A percentile compares a stretch with the other conserved stretches of the same genome.
Conservation (phyloP, 2,888 invertebrate species). For the Anthrax anthrax region DNA sequence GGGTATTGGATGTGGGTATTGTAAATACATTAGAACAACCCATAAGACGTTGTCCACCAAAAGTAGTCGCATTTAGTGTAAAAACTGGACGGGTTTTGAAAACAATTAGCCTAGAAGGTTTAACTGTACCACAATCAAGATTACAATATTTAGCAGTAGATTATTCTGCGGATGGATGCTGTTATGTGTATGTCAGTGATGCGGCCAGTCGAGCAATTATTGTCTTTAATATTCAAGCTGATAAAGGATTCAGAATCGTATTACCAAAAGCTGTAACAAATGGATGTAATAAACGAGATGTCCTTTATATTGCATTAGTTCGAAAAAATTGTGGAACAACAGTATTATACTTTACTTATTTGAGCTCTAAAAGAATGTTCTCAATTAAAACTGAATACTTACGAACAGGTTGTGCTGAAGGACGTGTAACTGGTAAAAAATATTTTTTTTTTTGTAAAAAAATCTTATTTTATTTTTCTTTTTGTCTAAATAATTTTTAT, state of each 20-base stretch:
- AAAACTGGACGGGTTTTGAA: conserved; percentile 46
- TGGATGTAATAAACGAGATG: conserved; percentile 42
- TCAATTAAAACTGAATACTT: conserved; percentile 49
- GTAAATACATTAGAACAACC: conserved; percentile 52
- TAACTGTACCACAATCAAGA: conserved; percentile 43
- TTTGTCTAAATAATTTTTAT: no score
- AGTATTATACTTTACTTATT: conserved; percentile 46
- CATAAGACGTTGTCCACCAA: conserved; percentile 50
- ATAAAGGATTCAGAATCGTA: conserved; percentile 48
- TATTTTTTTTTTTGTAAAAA: no score
- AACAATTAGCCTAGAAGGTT: conserved; percentile 43
- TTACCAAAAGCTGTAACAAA: conserved; percentile 40
- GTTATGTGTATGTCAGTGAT: conserved; percentile 51
- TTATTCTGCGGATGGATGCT: conserved; percentile 44
- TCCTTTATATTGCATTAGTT: conserved; percentile 50
- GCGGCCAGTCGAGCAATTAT: conserved; percentile 52
- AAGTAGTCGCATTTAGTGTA: conserved; percentile 47
- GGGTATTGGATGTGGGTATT: conserved; percentile 58
- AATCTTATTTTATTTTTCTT: no score
- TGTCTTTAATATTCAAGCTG: conserved; percentile 48
- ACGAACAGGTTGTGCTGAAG: conserved; percentile 41
- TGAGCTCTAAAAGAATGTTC: conserved; percentile 46
- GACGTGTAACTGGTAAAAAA: conserved; percentile 33
- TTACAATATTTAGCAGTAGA: conserved; percentile 57
- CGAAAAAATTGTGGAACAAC: conserved; percentile 42